These are phyloP conservation scores for Rhinichthys klamathensis DNA, from an alignment of 2,113 vertebrate genomes.

Conservation along the genomic window DNA sequence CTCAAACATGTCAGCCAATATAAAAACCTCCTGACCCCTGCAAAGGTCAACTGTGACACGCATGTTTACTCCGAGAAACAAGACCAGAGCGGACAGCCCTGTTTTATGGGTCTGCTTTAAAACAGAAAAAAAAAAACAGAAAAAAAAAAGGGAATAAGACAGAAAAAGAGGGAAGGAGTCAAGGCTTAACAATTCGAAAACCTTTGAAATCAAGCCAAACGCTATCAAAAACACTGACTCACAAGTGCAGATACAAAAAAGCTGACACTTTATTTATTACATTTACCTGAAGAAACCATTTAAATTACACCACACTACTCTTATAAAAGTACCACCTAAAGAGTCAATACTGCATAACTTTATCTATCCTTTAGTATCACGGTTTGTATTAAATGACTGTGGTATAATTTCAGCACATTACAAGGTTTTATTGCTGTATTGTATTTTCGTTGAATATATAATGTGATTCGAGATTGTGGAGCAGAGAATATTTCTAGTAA, in stretches of 20 bases:
- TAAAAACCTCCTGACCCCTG: constrained; percentile 80
- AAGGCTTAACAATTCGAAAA: not conserved
- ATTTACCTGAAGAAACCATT: not conserved
- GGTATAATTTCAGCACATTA: not conserved
- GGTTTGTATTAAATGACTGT: not conserved
- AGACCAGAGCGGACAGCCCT: constrained; percentile 75
- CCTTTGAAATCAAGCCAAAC: not conserved
- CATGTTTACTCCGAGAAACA: constrained; percentile 83
- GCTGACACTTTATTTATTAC: not conserved
- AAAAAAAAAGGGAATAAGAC: constrained; percentile 8
- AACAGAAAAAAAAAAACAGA: constrained; percentile 29
- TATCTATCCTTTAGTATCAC: not conserved
- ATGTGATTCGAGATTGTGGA: not conserved
- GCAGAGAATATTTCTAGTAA: not conserved
- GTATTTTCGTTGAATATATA: not conserved
- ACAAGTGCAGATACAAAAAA: not conserved
- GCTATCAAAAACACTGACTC: not conserved
- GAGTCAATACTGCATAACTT: not conserved
- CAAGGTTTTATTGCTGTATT: not conserved
- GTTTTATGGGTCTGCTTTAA: constrained; percentile 77
- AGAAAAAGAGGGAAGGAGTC: constrained; percentile 12
- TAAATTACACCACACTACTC: not conserved
- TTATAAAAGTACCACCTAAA: not conserved
- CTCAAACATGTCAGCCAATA: constrained; percentile 86
- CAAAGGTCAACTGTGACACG: constrained; percentile 85